A percentile compares a stretch with the other conserved stretches of the same genome.
Evolutionary conservation across 2,888 invertebrate genomes (phyloP).

Genomic region (Polylopha cassiicola): DNA sequence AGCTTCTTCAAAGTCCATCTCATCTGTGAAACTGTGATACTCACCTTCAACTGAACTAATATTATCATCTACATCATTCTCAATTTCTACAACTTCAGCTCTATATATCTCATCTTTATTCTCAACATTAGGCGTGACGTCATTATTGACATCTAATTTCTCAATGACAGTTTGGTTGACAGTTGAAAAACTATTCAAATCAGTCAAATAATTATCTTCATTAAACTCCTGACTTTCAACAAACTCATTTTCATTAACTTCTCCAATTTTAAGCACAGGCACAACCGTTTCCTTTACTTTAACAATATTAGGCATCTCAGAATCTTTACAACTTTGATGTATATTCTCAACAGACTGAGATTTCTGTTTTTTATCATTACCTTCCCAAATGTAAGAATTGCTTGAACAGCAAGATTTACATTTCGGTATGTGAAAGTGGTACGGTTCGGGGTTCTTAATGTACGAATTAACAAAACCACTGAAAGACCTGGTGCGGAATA

Average conservation of each 20-base stretch:
- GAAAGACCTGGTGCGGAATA: constrained; percentile 62
- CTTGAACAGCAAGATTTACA: constrained; percentile 50
- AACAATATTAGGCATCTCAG: constrained; percentile 31
- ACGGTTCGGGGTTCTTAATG: constrained; percentile 57
- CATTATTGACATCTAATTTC: constrained; percentile 26
- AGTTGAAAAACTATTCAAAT: constrained; percentile 52
- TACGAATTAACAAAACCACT: constrained; percentile 61
- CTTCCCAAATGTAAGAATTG: constrained; percentile 45
- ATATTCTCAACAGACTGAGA: constrained; percentile 44
- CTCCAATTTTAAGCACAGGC: constrained; percentile 44
- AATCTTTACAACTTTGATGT: constrained; percentile 41
- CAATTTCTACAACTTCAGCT: constrained; percentile 34
- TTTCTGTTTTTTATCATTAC: constrained; percentile 35
- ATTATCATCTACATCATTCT: constrained; percentile 31
- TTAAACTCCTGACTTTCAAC: constrained; percentile 67
- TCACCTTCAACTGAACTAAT: constrained; percentile 58
- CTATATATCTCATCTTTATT: constrained; percentile 27
- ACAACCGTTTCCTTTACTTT: constrained; percentile 44
- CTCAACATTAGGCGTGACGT: constrained; percentile 15
- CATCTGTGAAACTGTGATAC: constrained; percentile 68
- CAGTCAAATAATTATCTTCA: constrained; percentile 63
- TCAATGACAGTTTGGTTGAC: constrained; percentile 52
- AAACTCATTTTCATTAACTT: constrained; percentile 43
- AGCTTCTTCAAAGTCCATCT: constrained; percentile 52
- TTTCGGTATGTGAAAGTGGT: constrained; percentile 64